Percentiles rank a stretch among this genome's conserved stretches.
These are phyloP conservation scores for Passer domesticus DNA, from an alignment of 2,113 vertebrate species.

Conservation along the genomic window DNA sequence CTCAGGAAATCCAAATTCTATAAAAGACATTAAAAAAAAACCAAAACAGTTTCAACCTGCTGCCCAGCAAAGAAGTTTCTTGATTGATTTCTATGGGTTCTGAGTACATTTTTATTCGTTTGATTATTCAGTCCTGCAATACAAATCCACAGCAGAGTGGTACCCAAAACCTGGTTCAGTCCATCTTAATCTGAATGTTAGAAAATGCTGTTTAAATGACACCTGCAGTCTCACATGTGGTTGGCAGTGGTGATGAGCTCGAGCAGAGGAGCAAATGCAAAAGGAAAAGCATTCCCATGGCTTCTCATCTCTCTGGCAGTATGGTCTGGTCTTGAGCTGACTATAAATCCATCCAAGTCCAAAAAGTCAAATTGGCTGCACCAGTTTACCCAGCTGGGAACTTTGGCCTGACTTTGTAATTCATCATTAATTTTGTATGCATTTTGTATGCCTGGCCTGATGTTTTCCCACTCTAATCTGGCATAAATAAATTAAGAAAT, in stretches of 20 bases:
- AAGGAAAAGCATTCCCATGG: neutral
- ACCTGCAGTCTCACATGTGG: rapidly evolving
- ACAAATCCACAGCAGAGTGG: neutral
- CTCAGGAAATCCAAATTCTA: neutral
- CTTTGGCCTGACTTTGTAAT: neutral
- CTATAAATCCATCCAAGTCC: neutral
- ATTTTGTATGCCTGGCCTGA: neutral
- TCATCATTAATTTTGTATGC: neutral
- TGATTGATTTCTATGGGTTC: neutral
- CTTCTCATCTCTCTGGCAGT: neutral
- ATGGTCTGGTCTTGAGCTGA: neutral
- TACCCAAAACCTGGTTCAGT: neutral
- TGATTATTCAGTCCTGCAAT: neutral
- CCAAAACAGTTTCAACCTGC: neutral
- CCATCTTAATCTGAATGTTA: neutral
- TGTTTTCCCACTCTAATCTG: neutral
- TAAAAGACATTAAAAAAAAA: neutral
- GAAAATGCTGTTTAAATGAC: neutral
- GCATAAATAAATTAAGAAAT: neutral
- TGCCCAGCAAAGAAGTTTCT: neutral
- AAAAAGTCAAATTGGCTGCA: neutral
- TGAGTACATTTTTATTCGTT: neutral
- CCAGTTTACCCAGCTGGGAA: neutral
- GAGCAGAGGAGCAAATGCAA: neutral
- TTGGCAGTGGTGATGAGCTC: neutral